Percentiles rank a stretch among this genome's conserved stretches.
These are phyloP conservation scores for Harlomillsia oculata DNA, from an alignment of 1,140 invertebrate species.

Conservation along the genomic window DNA sequence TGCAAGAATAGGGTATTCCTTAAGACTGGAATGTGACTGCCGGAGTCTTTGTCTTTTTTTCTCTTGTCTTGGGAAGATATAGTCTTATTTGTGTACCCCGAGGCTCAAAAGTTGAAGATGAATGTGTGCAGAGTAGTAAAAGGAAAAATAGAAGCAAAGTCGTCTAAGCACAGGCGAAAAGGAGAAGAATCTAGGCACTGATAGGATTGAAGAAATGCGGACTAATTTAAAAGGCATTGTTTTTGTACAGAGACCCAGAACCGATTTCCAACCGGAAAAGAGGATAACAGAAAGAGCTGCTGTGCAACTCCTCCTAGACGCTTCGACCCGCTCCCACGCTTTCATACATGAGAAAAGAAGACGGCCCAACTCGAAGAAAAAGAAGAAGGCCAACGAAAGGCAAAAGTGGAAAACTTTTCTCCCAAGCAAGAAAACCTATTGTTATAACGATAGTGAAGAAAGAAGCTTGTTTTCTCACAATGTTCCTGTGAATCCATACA, in stretches of 20 bases:
- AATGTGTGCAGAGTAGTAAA: background rate
- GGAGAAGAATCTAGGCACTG: background rate
- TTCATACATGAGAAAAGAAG: background rate
- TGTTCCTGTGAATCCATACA: too few relatives aligned
- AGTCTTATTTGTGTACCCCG: background rate
- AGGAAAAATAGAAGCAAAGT: background rate
- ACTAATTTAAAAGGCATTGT: constrained; percentile 8
- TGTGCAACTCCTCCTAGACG: background rate
- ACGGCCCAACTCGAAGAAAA: background rate
- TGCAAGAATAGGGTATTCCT: too few relatives aligned
- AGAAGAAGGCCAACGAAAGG: background rate
- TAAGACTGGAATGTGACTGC: too few relatives aligned
- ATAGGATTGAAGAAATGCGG: background rate
- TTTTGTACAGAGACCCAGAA: background rate
- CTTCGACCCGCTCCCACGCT: background rate
- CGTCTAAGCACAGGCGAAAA: background rate
- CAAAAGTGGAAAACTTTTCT: background rate
- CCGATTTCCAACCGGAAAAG: background rate
- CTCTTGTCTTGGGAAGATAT: background rate
- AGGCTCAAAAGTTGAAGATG: background rate
- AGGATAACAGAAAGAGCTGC: background rate
- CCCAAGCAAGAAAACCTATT: too few relatives aligned
- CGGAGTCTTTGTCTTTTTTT: too few relatives aligned
- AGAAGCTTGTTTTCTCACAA: too few relatives aligned
- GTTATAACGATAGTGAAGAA: too few relatives aligned